phyloP scores from a whole-genome alignment of 64 coral and sea anemone genomes.

The Montipora cactus region DNA sequence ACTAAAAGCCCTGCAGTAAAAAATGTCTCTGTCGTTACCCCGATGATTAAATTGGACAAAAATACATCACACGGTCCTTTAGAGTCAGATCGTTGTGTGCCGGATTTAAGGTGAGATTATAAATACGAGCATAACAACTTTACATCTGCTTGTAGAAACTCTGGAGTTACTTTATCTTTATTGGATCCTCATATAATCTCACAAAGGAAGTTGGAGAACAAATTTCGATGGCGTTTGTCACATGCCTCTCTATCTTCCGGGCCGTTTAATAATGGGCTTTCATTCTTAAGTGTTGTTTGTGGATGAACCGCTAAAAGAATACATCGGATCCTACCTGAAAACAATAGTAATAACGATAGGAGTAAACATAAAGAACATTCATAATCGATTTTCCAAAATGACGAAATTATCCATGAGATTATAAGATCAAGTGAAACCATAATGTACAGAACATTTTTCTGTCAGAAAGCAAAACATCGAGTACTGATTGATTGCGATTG shows the following conservation, averaged over 20 bases:
- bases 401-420: constrained; percentile 10
- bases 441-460: not conserved
- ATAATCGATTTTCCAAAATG: constrained; percentile 16
- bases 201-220: constrained; percentile 28
- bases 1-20: too few relatives aligned
- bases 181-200: not conserved
- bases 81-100: too few relatives aligned
- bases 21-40: too few relatives aligned
- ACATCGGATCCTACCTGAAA: not conserved
- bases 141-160: too few relatives aligned
- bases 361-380: not conserved
- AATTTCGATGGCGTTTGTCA: constrained; percentile 25
- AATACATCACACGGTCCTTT: too few relatives aligned
- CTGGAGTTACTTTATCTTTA: not conserved
- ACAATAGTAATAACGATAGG: not conserved
- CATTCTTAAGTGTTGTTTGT: constrained; percentile 29
- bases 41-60: too few relatives aligned
- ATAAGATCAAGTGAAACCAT: not conserved
- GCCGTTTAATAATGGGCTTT: not conserved
- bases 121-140: too few relatives aligned
- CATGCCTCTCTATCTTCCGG: not conserved
- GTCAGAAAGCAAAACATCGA: not conserved
- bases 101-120: too few relatives aligned
- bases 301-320: constrained; percentile 15
- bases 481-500: not conserved